phyloP scores from a whole-genome alignment of 2,888 invertebrate species.

The Pheosia gnoma region DNA sequence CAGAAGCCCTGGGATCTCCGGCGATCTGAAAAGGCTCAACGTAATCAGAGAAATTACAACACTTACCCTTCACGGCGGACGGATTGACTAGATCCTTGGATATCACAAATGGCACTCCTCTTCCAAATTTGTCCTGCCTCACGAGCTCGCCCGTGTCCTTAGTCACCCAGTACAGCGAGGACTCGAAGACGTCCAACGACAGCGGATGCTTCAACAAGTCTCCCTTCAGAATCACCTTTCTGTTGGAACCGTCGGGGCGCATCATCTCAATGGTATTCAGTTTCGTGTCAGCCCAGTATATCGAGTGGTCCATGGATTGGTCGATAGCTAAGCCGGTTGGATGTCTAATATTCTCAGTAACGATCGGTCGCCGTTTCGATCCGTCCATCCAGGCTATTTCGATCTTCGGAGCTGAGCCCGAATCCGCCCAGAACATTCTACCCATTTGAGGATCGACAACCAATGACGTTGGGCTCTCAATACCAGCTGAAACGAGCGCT shows the following conservation, averaged over 20 bases:
- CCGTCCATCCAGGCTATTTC: conserved; percentile 99
- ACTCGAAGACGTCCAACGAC: conserved; percentile 97
- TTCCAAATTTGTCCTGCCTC: conserved; percentile 97
- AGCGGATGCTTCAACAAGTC: conserved; percentile 90
- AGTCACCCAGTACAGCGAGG: conserved; percentile 96
- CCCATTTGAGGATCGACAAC: conserved; percentile 94
- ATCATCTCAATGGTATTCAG: conserved; percentile 95
- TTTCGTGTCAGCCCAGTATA: conserved; percentile 99
- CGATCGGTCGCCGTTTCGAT: conserved; percentile 91
- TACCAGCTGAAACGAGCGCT: conserved; percentile 89
- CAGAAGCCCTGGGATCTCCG: too few species aligned
- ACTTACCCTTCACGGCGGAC: conserved; percentile 90
- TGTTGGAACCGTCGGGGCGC: conserved; percentile 90
- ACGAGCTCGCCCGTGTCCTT: conserved; percentile 93
- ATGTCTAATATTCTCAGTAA: conserved; percentile 91
- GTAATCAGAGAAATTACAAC: background rate
- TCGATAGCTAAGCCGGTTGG: conserved; percentile 97
- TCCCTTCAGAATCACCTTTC: conserved; percentile 89
- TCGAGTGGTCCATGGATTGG: conserved; percentile 92
- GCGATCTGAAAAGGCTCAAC: too few species aligned
- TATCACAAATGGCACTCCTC: conserved; percentile 93
- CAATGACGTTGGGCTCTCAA: conserved; percentile 95
- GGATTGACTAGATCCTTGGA: conserved; percentile 94
- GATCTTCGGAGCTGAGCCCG: conserved; percentile 95
- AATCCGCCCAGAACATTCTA: conserved; percentile 96